Conservation (phyloP, 2,888 invertebrate genomes). For the Archips xylosteana region DNA sequence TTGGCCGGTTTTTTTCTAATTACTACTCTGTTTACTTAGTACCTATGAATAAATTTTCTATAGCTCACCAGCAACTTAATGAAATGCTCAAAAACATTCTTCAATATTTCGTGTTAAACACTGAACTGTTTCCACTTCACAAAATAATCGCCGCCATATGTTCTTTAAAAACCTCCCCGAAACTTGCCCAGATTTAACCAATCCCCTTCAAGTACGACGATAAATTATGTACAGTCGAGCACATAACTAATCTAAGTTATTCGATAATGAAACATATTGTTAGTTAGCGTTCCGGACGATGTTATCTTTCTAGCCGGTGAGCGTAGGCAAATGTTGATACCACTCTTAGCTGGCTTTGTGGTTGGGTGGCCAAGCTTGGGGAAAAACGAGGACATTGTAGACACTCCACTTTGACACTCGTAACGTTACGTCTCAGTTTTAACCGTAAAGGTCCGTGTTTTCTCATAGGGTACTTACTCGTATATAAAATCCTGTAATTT, state of each 20-base stretch:
- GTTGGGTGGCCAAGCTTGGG: constrained; percentile 49
- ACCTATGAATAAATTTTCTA: too few relatives aligned
- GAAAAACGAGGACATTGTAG: constrained; percentile 8
- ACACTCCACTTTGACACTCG: too few relatives aligned
- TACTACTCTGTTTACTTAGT: too few relatives aligned
- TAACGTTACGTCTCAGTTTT: too few relatives aligned
- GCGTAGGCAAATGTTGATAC: constrained; percentile 67
- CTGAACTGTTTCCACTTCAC: background rate
- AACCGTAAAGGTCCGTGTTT: too few relatives aligned
- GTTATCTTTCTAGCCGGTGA: constrained; percentile 77
- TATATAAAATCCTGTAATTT: too few relatives aligned
- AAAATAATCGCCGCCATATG: constrained; percentile 2
- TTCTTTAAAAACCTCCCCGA: constrained; percentile 47
- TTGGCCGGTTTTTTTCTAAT: too few relatives aligned
- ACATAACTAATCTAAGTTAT: constrained; percentile 61
- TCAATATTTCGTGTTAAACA: background rate
- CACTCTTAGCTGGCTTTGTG: constrained; percentile 57
- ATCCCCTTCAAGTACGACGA: constrained; percentile 53
- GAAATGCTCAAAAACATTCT: too few relatives aligned
- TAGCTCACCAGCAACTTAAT: too few relatives aligned
- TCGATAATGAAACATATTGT: constrained; percentile 72
- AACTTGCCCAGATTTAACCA: constrained; percentile 30
- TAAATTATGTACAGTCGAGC: constrained; percentile 61
- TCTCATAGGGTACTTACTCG: too few relatives aligned
- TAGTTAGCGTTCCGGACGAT: constrained; percentile 61